Evolutionary conservation across 2,113 vertebrate species (phyloP), one percentile per base, ranked within the genome.

Genomic region (Lepus timidus): DNA sequence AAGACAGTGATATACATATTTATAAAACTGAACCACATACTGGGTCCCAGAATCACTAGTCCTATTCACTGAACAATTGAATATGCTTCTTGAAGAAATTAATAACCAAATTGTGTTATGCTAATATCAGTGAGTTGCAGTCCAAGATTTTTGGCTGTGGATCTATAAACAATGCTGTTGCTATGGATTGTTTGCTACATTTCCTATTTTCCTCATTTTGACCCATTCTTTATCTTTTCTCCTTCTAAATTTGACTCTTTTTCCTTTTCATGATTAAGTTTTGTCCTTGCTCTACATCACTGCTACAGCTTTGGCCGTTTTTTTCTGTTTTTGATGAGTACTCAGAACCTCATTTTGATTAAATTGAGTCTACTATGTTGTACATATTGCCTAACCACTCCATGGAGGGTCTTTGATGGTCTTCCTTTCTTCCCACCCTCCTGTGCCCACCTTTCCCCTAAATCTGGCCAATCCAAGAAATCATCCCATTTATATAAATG

Each of bases 51-150:
- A 88, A 39, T 65, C 65, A 64, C 1, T 76, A 36, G 29, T 73
- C 19, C 78, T 29, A 76, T 64, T 85, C 64, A 82, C 61, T 55
- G n/a, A 39, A 88, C 74, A 67, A 68, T 10, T 3, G 9, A 65
- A 49, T 9, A 68, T 64, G n/a, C 9, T 92, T 76, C 70, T 74
- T 70, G 65, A 68, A 93, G 44, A 95, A 79, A 84, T 12, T 9
- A 13, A 79, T 19, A 2, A 23, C 62, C 23, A 68, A 6, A 64
- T 39, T 49, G 82, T 88, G 1, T n/a, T 78, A 49, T 81, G 87
- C 17, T 81, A 55, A 33, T 86, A 17, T 4, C 27, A 94, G 6
- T 10, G 74, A 16, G 7, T 44, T 78, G 13, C 13, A 64, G 87
- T 75, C 85, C 87, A 92, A 68, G 64, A 58, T 44, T 44, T 36